Evolutionary conservation across 2,113 vertebrate species (phyloP).

Genomic region (Psettodes erumei): DNA sequence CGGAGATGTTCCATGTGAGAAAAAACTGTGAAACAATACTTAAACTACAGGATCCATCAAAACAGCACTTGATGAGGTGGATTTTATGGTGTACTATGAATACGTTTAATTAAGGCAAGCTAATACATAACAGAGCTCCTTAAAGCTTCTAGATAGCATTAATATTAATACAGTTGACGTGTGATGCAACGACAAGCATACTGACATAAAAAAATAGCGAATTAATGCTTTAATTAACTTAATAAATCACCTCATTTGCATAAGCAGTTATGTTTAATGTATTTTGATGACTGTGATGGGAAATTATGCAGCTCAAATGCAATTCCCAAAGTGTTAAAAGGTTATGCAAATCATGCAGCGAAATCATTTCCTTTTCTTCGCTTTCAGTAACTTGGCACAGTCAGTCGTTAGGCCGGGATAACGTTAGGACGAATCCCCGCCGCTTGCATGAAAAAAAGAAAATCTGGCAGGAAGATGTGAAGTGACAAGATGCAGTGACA

Average conservation of each 20-base stretch:
- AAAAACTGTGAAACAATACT: neutral
- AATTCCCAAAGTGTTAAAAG: conserved; percentile 15
- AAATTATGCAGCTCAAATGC: conserved; percentile 21
- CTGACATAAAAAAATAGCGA: conserved; percentile 25
- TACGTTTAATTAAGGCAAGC: conserved; percentile 11
- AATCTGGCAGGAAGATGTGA: neutral
- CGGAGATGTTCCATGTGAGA: neutral
- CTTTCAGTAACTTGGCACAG: too few relatives aligned
- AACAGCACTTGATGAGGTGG: neutral
- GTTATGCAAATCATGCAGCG: neutral
- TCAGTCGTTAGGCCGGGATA: neutral
- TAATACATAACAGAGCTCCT: neutral
- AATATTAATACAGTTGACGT: conserved; percentile 29
- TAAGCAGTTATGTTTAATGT: conserved; percentile 37
- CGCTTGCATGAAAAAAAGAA: neutral
- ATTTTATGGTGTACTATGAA: conserved; percentile 3
- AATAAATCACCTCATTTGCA: conserved; percentile 37
- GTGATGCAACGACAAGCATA: conserved; percentile 16
- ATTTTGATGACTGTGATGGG: conserved; percentile 39
- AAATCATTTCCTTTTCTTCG: neutral
- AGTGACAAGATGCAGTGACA: neutral
- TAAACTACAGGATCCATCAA: neutral
- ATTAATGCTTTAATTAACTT: conserved; percentile 31
- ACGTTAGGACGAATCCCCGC: too few relatives aligned
- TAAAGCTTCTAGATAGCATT: conserved; percentile 29